A percentile compares a stretch with the other conserved stretches of the same genome.
Evolutionary conservation across 2,888 invertebrate genomes (phyloP).

Genomic region (Hesperia comma): DNA sequence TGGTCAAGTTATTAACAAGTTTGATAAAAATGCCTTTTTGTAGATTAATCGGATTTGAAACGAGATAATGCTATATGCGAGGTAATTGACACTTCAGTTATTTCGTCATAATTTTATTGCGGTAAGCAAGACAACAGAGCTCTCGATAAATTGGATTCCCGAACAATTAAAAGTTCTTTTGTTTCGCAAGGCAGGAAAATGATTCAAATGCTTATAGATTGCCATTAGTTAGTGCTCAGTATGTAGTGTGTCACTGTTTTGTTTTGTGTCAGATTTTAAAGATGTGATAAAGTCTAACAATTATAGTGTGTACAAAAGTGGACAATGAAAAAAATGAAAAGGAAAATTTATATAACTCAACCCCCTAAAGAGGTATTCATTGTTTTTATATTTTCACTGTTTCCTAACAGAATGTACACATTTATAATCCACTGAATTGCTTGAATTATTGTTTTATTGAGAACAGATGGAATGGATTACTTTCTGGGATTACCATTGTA

Average conservation of each 20-base stretch:
- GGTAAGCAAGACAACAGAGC: constrained; percentile 37
- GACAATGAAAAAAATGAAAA: constrained; percentile 49
- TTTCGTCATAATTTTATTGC: constrained; percentile 46
- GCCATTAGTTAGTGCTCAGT: constrained; percentile 13
- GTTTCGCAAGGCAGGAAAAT: constrained; percentile 35
- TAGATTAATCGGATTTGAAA: constrained; percentile 66
- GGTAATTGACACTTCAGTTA: constrained; percentile 44
- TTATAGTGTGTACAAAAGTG: neutral
- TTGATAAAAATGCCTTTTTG: constrained; percentile 57
- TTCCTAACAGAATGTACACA: too few relatives aligned
- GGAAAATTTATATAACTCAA: constrained; percentile 55
- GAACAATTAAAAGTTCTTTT: constrained; percentile 37
- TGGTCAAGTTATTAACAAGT: constrained; percentile 56
- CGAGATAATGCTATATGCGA: constrained; percentile 43
- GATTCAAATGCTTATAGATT: constrained; percentile 29
- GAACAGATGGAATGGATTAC: too few relatives aligned
- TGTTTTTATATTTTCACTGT: neutral
- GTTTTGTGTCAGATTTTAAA: constrained; percentile 6
- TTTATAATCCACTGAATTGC: too few relatives aligned
- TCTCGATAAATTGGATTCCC: constrained; percentile 34
- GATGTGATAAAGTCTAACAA: constrained; percentile 37
- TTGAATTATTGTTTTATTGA: too few relatives aligned
- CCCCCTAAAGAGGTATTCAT: constrained; percentile 53
- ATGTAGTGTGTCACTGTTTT: neutral
- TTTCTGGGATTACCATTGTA: too few relatives aligned